Evolutionary conservation across 2,888 invertebrate species (phyloP).

Genomic region (Papilio demoleus): DNA sequence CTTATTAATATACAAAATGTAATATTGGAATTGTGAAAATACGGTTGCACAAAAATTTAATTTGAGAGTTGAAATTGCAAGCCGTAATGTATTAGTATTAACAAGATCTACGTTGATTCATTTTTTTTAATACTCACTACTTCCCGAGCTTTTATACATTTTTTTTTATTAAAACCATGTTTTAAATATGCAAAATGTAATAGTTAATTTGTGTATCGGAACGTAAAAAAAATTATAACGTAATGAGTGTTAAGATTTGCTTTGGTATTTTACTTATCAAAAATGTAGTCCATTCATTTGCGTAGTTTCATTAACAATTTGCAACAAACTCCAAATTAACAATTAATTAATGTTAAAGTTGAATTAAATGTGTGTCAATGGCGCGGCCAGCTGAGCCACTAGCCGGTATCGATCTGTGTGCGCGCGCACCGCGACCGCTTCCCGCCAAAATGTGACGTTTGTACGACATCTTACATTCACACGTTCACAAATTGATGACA

Average conservation of each 20-base stretch:
- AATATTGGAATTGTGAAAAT: constrained; percentile 17
- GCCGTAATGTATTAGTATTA: constrained; percentile 20
- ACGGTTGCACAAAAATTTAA: constrained; percentile 15
- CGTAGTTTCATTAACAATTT: constrained; percentile 2
- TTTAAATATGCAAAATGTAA: no score
- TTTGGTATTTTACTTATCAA: no score
- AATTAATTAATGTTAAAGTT: constrained; percentile 28
- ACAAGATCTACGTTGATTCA: no score
- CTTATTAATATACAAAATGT: constrained; percentile 30
- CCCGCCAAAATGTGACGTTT: constrained; percentile 73
- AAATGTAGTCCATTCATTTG: no score
- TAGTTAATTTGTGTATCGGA: no score
- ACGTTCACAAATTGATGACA: constrained; percentile 15
- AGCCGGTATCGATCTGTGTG: constrained; percentile 66
- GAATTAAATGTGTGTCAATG: constrained; percentile 45
- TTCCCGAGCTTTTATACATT: no score
- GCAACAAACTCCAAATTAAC: neutral
- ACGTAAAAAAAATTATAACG: no score
- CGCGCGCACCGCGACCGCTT: constrained; percentile 67
- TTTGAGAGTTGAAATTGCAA: constrained; percentile 20
- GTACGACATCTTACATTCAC: constrained; percentile 37
- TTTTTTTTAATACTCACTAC: neutral
- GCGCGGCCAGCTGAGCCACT: constrained; percentile 49
- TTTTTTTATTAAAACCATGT: no score
- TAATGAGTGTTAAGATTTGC: no score